These are phyloP conservation scores for Philonicus albiceps DNA, from an alignment of 2,888 invertebrate genomes.

Conservation along the genomic window DNA sequence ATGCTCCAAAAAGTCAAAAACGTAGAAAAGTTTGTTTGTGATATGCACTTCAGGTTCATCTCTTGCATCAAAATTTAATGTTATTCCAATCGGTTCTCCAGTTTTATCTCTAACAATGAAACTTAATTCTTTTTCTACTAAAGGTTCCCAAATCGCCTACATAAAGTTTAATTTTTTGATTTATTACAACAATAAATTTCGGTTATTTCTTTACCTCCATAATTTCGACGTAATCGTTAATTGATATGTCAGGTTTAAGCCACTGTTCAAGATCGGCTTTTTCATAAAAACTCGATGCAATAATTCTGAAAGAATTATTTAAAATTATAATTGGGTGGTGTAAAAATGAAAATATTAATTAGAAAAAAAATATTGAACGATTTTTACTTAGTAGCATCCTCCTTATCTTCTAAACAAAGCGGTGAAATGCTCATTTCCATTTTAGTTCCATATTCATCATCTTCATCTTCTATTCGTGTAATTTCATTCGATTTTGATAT, in stretches of 20 bases:
- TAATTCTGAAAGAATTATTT: slow-evolving; percentile 69
- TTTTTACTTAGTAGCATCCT: slow-evolving; percentile 75
- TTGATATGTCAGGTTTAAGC: slow-evolving; percentile 73
- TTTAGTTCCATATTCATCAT: slow-evolving; percentile 55
- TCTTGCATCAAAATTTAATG: slow-evolving; percentile 81
- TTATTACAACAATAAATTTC: background rate
- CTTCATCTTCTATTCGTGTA: slow-evolving; percentile 56
- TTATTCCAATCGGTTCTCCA: slow-evolving; percentile 71
- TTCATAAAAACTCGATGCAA: slow-evolving; percentile 83
- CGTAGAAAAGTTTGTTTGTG: slow-evolving; percentile 72
- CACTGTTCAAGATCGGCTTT: slow-evolving; percentile 87
- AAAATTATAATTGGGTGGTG: background rate
- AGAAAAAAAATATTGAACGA: slow-evolving; percentile 10
- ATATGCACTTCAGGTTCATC: slow-evolving; percentile 80
- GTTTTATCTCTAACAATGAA: slow-evolving; percentile 71
- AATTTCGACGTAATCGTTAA: slow-evolving; percentile 74
- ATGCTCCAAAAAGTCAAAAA: slow-evolving; percentile 81
- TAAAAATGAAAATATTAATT: background rate
- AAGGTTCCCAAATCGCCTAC: slow-evolving; percentile 72
- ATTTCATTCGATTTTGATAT: slow-evolving; percentile 62
- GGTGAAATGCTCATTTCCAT: slow-evolving; percentile 58
- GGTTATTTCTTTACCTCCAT: slow-evolving; percentile 63
- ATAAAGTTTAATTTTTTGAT: background rate
- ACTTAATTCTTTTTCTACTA: slow-evolving; percentile 77
- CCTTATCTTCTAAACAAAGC: slow-evolving; percentile 67